These are phyloP conservation scores for Anoncus sp. DNA, from an alignment of 2,888 invertebrate species.

Conservation along the genomic window DNA sequence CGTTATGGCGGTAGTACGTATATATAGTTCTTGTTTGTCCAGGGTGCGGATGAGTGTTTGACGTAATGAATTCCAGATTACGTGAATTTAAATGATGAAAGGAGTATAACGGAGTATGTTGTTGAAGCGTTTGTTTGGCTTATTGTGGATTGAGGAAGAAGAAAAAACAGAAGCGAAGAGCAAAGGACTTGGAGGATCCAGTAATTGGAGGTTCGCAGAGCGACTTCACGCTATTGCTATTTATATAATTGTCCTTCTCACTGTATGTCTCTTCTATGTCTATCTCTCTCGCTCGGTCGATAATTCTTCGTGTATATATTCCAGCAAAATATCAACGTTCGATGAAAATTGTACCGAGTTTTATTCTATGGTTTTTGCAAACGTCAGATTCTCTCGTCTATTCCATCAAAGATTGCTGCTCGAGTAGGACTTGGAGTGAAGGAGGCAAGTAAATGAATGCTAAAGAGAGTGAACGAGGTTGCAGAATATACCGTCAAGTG, in stretches of 20 bases:
- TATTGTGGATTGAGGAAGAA: neutral
- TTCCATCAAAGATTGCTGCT: neutral
- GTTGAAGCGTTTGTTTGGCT: constrained; percentile 1
- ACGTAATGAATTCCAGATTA: constrained; percentile 13
- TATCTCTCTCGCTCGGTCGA: no score
- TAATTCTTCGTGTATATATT: no score
- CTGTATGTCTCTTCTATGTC: no score
- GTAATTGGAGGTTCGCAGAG: no score
- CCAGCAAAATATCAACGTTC: neutral
- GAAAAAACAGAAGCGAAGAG: neutral
- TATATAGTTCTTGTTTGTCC: neutral
- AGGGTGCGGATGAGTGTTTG: neutral
- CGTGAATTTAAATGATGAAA: constrained; percentile 27
- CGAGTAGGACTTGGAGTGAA: neutral
- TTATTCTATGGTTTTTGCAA: neutral
- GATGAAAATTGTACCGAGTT: neutral
- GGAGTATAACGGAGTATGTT: neutral
- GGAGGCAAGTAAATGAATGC: neutral
- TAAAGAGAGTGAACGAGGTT: neutral
- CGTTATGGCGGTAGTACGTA: neutral
- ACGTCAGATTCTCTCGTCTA: neutral
- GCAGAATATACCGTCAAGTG: neutral
- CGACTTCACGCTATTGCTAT: no score
- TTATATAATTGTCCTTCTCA: no score
- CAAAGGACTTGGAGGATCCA: neutral